phyloP scores from a whole-genome alignment of 2,797 vertebrate species.

The Sebastes reedi region DNA sequence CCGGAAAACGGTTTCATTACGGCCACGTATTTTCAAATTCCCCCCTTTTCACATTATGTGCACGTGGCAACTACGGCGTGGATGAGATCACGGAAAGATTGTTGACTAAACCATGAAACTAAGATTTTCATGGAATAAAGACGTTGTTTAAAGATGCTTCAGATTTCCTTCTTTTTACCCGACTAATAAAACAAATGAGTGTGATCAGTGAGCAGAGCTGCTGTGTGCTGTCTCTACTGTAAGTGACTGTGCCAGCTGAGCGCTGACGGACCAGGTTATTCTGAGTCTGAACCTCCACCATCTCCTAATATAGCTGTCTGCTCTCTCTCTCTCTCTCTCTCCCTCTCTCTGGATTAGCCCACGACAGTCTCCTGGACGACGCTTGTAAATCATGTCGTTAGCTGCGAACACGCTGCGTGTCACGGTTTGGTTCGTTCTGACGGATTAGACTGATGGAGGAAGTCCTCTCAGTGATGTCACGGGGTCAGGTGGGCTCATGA shows the following conservation, averaged over 20 bases:
- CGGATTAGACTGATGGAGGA: background rate
- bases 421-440: background rate
- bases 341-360: background rate
- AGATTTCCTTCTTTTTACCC: background rate
- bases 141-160: no score
- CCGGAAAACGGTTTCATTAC: no score
- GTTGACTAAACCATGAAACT: no score
- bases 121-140: no score
- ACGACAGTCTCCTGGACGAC: background rate
- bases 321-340: background rate
- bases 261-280: constrained; percentile 72
- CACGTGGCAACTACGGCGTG: no score
- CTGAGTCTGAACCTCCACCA: constrained; percentile 63
- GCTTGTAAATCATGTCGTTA: background rate
- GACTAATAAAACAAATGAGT: background rate
- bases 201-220: background rate
- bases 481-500: background rate
- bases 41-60: no score
- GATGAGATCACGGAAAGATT: no score
- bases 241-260: constrained; percentile 68
- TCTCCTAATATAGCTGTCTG: constrained; percentile 80
- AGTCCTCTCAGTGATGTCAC: constrained; percentile 1
- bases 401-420: background rate
- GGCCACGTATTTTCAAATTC: no score
- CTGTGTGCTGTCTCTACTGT: constrained; percentile 6